A percentile compares a stretch with the other conserved stretches of the same genome.
Evolutionary conservation across 2,113 vertebrate species (phyloP).

Genomic region (Alethe diademata): DNA sequence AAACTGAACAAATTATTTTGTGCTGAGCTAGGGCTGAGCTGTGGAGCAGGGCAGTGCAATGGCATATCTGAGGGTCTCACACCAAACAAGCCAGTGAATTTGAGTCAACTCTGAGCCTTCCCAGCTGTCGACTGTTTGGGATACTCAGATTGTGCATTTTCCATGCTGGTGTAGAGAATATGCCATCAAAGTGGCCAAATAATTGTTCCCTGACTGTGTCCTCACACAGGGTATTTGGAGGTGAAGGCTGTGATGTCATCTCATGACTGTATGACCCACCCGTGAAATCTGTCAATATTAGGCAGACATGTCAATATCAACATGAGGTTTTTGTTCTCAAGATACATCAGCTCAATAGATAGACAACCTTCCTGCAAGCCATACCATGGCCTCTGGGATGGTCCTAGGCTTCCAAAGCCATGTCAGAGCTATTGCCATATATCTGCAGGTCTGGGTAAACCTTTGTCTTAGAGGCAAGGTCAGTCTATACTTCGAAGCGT

Average conservation of each 20-base stretch:
- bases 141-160: background rate
- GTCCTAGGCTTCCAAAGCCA: background rate
- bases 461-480: background rate
- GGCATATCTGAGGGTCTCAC: background rate
- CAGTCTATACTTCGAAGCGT: background rate
- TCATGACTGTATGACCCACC: background rate
- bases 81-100: background rate
- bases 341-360: background rate
- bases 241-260: background rate
- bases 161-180: background rate
- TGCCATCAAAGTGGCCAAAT: background rate
- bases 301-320: background rate
- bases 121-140: background rate
- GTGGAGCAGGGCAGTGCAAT: background rate
- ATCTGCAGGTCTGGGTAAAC: background rate
- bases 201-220: background rate
- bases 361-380: background rate
- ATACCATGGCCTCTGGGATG: background rate
- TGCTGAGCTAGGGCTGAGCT: background rate
- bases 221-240: rapidly evolving
- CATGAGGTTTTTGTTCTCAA: background rate
- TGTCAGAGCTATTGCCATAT: background rate
- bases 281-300: background rate
- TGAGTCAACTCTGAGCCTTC: background rate
- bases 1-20: background rate